Percentiles rank a stretch among this genome's conserved stretches.
These are phyloP conservation scores for Dolichomitus sp. DNA, from an alignment of 2,888 invertebrate genomes.

Conservation along the genomic window DNA sequence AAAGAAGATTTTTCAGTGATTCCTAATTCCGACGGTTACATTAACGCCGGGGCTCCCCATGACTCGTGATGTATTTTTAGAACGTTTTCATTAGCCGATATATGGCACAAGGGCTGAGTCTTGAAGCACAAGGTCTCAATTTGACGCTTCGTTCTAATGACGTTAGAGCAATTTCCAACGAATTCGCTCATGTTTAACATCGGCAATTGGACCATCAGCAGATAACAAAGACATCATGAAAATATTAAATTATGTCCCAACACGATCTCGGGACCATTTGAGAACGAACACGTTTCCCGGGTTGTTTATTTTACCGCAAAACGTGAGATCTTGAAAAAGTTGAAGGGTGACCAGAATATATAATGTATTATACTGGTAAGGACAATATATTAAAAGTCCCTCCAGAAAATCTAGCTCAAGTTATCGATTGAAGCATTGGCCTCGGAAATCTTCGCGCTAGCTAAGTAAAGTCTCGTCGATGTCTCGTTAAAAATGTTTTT, in stretches of 20 bases:
- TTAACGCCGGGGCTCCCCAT: neutral
- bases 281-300: no score
- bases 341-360: no score
- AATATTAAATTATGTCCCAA: no score
- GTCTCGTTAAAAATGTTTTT: neutral
- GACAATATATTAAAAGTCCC: no score
- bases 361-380: no score
- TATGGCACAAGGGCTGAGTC: constrained; percentile 69
- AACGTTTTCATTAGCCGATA: constrained; percentile 21
- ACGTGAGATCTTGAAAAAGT: no score
- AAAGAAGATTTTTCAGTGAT: constrained; percentile 34
- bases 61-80: constrained; percentile 28
- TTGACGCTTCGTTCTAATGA: constrained; percentile 73
- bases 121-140: constrained; percentile 45
- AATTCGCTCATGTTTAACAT: constrained; percentile 12
- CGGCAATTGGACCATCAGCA: neutral
- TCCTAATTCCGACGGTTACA: constrained; percentile 16
- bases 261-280: no score
- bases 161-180: constrained; percentile 72
- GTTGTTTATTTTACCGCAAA: no score
- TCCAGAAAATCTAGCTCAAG: no score
- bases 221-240: neutral
- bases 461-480: neutral
- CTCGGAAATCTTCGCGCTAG: no score
- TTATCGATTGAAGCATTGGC: no score